Base-by-base conservation (phyloP, 2,113 vertebrate genomes). In the Ptyas mucosa region DNA sequence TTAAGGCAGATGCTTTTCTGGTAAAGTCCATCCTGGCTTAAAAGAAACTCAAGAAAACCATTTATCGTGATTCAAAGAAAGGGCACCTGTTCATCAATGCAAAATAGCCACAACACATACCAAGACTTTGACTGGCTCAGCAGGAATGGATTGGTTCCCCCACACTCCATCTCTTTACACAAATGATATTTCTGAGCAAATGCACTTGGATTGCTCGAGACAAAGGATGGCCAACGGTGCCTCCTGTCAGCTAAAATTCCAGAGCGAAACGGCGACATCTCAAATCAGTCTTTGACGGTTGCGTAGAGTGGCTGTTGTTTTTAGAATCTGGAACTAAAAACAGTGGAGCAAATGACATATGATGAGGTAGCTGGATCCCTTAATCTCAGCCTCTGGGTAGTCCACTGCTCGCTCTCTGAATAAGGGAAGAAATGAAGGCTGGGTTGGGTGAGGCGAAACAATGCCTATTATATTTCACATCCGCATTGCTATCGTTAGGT, bases 401-500 rank as follows among this genome's bases (percentile, higher is more conserved):
- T 85, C 93, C 89, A 20, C 69, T 1, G 1, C 58, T 1, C 91
- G 93, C 15, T n/a, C 95, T 53, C 69, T 1, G 58, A 58, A 85
- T 0, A 26, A 23, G 89, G 14, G 53, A 89, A 9, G 5, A 81
- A 81, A 43, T 21, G 15, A 34, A 43, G 69, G n/a, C 34, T 92
- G 93, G 90, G 64, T 94, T 29, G 91, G 92, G 92, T 94, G 93
- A 91, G 94, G 92, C 91, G 94, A 97, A 94, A 97, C 95, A 94
- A 94, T 93, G 93, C 95, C 95, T 97, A 87, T 97, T 97, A 97
- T 98, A 97, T 97, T 97, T 96, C 94, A 94, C 93, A 97, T 98
- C 98, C 97, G 90, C 96, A 95, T 93, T 93, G 92, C 98, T 98
- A 98, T 98, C 97, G 97, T 97, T 98, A 98, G 96, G 92, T 96